phyloP scores from a whole-genome alignment of 2,888 invertebrate species.

The Tortrix viridana region DNA sequence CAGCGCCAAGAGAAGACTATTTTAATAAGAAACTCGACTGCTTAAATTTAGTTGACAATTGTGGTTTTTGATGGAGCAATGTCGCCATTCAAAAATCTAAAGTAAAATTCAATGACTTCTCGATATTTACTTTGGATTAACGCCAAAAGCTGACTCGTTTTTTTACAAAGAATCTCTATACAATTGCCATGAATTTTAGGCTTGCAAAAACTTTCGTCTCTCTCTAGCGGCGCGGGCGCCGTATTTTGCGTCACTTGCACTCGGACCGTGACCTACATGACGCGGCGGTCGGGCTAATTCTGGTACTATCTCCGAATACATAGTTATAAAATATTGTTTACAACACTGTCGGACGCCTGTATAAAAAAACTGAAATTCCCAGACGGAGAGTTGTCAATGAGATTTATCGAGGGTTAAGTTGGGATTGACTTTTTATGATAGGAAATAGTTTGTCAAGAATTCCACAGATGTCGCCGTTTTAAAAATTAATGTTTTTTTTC shows the following conservation, averaged over 20 bases:
- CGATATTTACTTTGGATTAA: slow-evolving; percentile 17
- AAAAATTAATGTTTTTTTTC: too few relatives aligned
- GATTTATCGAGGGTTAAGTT: not conserved
- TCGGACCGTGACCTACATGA: slow-evolving; percentile 73
- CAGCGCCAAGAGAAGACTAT: too few relatives aligned
- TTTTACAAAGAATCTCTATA: slow-evolving; percentile 8
- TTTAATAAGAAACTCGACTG: too few relatives aligned
- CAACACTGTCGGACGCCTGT: slow-evolving; percentile 1
- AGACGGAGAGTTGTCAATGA: not conserved
- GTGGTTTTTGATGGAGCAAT: too few relatives aligned
- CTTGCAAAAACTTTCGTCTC: slow-evolving; percentile 40
- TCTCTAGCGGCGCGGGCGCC: slow-evolving; percentile 42
- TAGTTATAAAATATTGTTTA: slow-evolving; percentile 39
- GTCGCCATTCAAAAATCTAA: slow-evolving; percentile 3
- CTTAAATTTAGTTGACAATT: too few relatives aligned
- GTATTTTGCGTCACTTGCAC: slow-evolving; percentile 47
- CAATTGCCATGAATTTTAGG: slow-evolving; percentile 17
- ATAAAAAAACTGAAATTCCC: slow-evolving; percentile 13
- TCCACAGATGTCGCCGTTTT: too few relatives aligned
- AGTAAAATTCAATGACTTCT: slow-evolving; percentile 9
- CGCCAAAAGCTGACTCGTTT: slow-evolving; percentile 23
- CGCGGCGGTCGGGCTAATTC: slow-evolving; percentile 65
- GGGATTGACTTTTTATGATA: not conserved
- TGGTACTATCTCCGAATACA: slow-evolving; percentile 54
- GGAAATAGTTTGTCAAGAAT: not conserved